A percentile compares a stretch with the other conserved stretches of the same genome.
These are phyloP conservation scores for Drosophila lowei DNA, from an alignment of 1,140 invertebrate species.

Conservation along the genomic window DNA sequence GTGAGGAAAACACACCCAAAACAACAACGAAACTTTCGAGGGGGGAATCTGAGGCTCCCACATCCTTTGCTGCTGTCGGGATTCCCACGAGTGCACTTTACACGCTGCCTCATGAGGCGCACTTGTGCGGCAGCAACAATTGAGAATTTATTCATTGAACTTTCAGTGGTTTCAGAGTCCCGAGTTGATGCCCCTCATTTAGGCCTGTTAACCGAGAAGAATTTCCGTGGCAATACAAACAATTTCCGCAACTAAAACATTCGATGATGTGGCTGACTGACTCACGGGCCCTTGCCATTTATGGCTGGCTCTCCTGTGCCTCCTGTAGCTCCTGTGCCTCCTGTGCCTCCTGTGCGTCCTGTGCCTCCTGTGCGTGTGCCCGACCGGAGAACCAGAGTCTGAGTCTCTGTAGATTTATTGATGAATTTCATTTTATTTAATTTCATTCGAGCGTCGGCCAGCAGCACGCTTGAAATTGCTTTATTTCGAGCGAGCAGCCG, in stretches of 20 bases:
- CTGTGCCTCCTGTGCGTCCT: not conserved
- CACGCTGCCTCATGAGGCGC: constrained; percentile 52
- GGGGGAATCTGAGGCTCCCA: no score
- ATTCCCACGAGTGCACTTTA: constrained; percentile 77
- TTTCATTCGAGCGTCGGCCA: constrained; percentile 28
- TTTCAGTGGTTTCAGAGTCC: constrained; percentile 23
- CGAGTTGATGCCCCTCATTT: constrained; percentile 15
- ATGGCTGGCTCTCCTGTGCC: constrained; percentile 34
- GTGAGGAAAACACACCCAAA: constrained; percentile 45
- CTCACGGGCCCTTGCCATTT: constrained; percentile 45
- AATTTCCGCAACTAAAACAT: constrained; percentile 64
- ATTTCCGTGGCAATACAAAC: constrained; percentile 73
- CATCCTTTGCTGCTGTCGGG: constrained; percentile 16
- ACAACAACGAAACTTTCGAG: constrained; percentile 1
- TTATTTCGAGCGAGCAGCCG: constrained; percentile 41
- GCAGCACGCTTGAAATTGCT: constrained; percentile 62
- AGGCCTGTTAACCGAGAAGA: constrained; percentile 51
- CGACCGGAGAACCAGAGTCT: no score
- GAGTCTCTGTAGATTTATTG: constrained; percentile 60
- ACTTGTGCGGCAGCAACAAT: constrained; percentile 57
- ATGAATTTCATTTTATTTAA: constrained; percentile 77
- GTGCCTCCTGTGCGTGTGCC: not conserved
- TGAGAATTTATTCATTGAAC: constrained; percentile 64
- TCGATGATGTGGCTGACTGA: constrained; percentile 37
- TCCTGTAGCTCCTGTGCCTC: no score